Conservation (phyloP, 2,888 invertebrate species). For the Diogma glabrata region DNA sequence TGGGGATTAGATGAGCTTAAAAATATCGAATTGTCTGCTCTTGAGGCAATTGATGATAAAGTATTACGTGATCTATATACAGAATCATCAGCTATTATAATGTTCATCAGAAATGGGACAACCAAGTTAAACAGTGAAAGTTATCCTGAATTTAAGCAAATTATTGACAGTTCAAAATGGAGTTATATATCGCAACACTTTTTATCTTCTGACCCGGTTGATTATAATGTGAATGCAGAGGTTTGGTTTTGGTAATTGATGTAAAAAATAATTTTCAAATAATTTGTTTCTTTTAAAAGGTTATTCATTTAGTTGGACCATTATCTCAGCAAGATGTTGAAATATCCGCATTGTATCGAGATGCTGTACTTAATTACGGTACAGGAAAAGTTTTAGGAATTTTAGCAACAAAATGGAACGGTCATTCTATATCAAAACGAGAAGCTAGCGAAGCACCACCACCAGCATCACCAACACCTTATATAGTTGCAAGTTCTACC, state of each 20-base stretch:
- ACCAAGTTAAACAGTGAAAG: constrained; percentile 42
- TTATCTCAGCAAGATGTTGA: constrained; percentile 47
- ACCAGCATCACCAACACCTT: constrained; percentile 30
- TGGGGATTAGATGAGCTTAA: constrained; percentile 44
- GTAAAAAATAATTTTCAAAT: not conserved
- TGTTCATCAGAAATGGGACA: constrained; percentile 47
- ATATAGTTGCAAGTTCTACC: constrained; percentile 22
- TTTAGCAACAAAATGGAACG: constrained; percentile 37
- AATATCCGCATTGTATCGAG: constrained; percentile 44
- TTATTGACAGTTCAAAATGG: constrained; percentile 41
- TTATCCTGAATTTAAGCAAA: constrained; percentile 44
- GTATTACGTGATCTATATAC: constrained; percentile 45
- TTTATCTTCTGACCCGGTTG: constrained; percentile 46
- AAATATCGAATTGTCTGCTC: constrained; percentile 39
- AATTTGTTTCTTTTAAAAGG: constrained; percentile 29
- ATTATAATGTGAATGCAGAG: constrained; percentile 49
- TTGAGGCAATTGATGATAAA: constrained; percentile 43
- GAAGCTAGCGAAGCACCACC: constrained; percentile 18
- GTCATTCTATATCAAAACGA: constrained; percentile 31
- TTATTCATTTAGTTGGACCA: constrained; percentile 45
- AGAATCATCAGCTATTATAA: constrained; percentile 44
- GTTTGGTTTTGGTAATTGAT: constrained; percentile 26
- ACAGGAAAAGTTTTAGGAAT: constrained; percentile 45
- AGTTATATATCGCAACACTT: constrained; percentile 45
- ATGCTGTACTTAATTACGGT: constrained; percentile 46